phyloP scores from a whole-genome alignment of 2,797 vertebrate genomes.

The Parauchenoglanis ngamensis region DNA sequence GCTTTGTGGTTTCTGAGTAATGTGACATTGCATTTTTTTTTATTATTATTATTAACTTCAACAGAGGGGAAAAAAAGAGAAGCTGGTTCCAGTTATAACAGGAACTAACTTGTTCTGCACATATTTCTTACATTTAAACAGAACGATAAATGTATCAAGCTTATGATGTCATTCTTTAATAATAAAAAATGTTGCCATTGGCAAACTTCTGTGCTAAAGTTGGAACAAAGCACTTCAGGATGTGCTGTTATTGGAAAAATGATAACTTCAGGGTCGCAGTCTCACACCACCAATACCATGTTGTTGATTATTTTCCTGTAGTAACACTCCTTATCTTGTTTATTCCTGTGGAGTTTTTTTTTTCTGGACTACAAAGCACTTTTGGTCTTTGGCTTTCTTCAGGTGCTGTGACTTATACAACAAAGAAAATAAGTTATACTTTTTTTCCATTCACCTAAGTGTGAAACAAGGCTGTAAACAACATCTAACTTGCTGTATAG shows the following conservation, averaged over 20 bases:
- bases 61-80: neutral
- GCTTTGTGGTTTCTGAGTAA: neutral
- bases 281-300: neutral
- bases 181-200: neutral
- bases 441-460: neutral
- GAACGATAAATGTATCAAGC: neutral
- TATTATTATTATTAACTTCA: neutral
- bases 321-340: neutral
- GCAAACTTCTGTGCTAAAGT: neutral
- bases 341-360: neutral
- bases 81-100: neutral
- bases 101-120: neutral
- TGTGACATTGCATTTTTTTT: neutral
- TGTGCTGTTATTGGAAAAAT: neutral
- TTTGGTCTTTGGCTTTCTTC: neutral
- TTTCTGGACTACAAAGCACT: neutral
- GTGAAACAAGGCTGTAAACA: neutral
- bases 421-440: neutral
- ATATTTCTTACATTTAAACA: neutral
- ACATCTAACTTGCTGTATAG: neutral
- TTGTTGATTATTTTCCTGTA: neutral
- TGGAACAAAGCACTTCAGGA: neutral
- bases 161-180: neutral
- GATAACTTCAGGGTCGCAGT: neutral
- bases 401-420: neutral